Evolutionary conservation across 1,140 invertebrate species (phyloP).

Genomic region (Euwallacea similis): DNA sequence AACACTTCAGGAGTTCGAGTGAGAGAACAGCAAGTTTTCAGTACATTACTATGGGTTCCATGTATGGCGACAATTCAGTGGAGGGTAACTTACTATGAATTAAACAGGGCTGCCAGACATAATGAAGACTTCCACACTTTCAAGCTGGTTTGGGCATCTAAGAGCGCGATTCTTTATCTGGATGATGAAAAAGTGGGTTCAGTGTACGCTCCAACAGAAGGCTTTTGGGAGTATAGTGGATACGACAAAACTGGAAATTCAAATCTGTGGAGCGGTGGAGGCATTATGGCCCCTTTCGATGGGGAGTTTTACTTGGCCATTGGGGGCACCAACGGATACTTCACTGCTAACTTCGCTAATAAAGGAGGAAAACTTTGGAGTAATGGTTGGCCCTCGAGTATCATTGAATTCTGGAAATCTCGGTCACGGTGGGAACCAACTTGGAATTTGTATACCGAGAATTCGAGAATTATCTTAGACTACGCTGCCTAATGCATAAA

Average conservation of each 20-base stretch:
- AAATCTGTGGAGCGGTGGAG: constrained; percentile 53
- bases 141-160: constrained; percentile 57
- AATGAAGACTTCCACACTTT: constrained; percentile 57
- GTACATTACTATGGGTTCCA: constrained; percentile 69
- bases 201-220: constrained; percentile 30
- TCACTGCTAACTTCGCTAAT: too few relatives aligned
- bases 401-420: too few relatives aligned
- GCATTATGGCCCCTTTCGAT: constrained; percentile 61
- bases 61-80: constrained; percentile 59
- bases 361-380: too few relatives aligned
- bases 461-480: too few relatives aligned
- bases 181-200: constrained; percentile 42
- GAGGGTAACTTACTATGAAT: constrained; percentile 56
- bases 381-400: too few relatives aligned
- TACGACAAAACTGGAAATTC: constrained; percentile 22
- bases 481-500: too few relatives aligned
- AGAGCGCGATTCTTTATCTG: constrained; percentile 36
- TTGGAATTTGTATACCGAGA: too few relatives aligned
- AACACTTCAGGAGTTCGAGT: constrained; percentile 57
- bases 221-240: constrained; percentile 42
- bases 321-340: too few relatives aligned
- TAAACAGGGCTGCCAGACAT: constrained; percentile 55
- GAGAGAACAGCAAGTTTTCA: constrained; percentile 60
- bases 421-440: too few relatives aligned
- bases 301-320: too few relatives aligned